phyloP scores from a whole-genome alignment of 2,797 vertebrate genomes.

The Buphagus erythrorhynchus region DNA sequence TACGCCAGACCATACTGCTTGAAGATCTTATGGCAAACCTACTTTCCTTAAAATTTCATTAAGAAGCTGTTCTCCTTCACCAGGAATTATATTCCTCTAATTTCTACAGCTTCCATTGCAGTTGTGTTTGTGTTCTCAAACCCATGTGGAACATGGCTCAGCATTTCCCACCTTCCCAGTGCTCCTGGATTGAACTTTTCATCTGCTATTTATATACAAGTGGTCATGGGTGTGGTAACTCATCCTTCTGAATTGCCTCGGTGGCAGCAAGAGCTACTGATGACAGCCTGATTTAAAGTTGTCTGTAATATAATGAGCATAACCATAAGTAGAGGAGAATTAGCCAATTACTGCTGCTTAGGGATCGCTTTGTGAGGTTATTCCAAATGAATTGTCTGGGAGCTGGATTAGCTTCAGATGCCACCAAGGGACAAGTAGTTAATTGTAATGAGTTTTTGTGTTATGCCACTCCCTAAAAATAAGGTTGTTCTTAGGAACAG shows the following conservation, averaged over 20 bases:
- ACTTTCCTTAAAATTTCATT: neutral
- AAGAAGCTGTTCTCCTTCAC: neutral
- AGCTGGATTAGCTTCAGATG: constrained; percentile 13
- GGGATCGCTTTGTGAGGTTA: constrained; percentile 32
- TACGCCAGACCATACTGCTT: neutral
- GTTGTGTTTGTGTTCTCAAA: neutral
- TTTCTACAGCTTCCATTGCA: neutral
- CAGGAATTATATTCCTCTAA: neutral
- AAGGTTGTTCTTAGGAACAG: neutral
- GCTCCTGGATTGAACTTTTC: neutral
- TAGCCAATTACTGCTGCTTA: constrained; percentile 21
- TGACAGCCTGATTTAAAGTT: constrained; percentile 55
- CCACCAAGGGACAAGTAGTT: constrained; percentile 19
- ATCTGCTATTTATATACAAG: neutral
- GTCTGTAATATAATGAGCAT: constrained; percentile 39
- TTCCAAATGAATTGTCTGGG: constrained; percentile 1
- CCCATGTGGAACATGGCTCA: rapidly evolving
- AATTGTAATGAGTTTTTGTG: constrained; percentile 25
- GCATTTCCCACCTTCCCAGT: neutral
- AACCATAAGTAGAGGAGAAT: constrained; percentile 26
- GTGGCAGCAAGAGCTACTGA: neutral
- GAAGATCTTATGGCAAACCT: neutral
- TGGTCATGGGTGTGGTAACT: neutral
- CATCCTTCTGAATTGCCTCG: neutral
- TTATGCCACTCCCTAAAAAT: neutral